Evolutionary conservation across 2,888 invertebrate genomes (phyloP), one percentile per base, ranked within the genome.

Genomic region (Stenoptilia bipunctidactyla): DNA sequence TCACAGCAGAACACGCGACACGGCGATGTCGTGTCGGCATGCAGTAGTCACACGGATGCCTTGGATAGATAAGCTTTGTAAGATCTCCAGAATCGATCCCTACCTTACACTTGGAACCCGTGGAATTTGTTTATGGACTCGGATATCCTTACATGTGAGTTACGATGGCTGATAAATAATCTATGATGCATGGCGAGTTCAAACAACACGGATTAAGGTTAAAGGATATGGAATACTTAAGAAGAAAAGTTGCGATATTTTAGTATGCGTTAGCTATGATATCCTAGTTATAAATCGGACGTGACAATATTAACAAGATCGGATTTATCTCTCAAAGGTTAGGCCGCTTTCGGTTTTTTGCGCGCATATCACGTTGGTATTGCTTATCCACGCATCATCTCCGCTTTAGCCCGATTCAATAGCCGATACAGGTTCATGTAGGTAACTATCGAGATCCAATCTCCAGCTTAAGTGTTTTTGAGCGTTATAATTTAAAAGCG

Each of bases 401-500:
- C n/a, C 20, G 20, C 44, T 37, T 6, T 30, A 12, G 25, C 15
- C 37, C 15, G 33, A 41, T 44, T 41, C 40, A 37, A 41, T 38
- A 40, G 13, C 15, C 14, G 15, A 38, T 34, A 14, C 36, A 34
- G 35, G 36, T 37, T 27, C 41, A 41, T 39, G 38, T 40, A 35
- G 38, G 42, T 39, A 42, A 15, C 39, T 66, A 65, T 66, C 66
- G 50, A 43, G 47, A 43, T 49, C 50, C 49, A 55, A 66, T 67
- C 66, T 63, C 51, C 46, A 51, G 50, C 52, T 61, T 62, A 67
- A 68, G 65, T 64, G 70, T 67, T 66, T 65, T 62, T 57, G 60
- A 66, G 66, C 58, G 61, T 64, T 72, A 68, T 64, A 66, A 59
- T 62, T 70, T 66, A 62, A 70, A 65, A 65, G 68, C 72, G 67